Conservation (phyloP, 2,113 vertebrate species). For the Tympanuchus pallidicinctus region DNA sequence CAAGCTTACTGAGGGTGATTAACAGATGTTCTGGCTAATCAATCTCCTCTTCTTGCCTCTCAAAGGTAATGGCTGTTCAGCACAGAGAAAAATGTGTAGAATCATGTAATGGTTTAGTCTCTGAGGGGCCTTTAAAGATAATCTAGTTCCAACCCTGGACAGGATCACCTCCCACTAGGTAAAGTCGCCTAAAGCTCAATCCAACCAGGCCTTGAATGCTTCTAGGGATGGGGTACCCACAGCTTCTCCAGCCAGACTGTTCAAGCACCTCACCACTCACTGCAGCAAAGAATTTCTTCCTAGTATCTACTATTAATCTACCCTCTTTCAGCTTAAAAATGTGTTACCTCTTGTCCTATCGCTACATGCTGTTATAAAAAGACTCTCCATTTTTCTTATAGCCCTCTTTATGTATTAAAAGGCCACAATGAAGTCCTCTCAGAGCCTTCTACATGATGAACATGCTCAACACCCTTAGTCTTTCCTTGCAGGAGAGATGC, state of each 20-base stretch:
- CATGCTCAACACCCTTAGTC: background rate
- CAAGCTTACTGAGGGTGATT: background rate
- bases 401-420: background rate
- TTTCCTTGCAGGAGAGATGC: background rate
- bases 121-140: background rate
- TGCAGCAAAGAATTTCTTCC: background rate
- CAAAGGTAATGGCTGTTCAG: background rate
- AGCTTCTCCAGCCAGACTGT: background rate
- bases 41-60: background rate
- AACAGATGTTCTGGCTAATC: background rate
- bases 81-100: background rate
- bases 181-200: background rate
- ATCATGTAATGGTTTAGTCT: background rate
- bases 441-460: background rate
- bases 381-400: background rate
- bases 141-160: background rate
- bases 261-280: background rate
- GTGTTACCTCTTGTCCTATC: background rate
- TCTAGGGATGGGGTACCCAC: background rate
- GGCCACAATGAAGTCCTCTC: background rate
- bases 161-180: background rate
- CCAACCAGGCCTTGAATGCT: background rate
- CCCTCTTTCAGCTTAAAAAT: background rate
- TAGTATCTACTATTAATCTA: background rate
- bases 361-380: background rate